Evolutionary conservation across 1,140 invertebrate species (phyloP), one percentile per base, ranked within the genome.

Genomic region (Pachypeltis micranthus): DNA sequence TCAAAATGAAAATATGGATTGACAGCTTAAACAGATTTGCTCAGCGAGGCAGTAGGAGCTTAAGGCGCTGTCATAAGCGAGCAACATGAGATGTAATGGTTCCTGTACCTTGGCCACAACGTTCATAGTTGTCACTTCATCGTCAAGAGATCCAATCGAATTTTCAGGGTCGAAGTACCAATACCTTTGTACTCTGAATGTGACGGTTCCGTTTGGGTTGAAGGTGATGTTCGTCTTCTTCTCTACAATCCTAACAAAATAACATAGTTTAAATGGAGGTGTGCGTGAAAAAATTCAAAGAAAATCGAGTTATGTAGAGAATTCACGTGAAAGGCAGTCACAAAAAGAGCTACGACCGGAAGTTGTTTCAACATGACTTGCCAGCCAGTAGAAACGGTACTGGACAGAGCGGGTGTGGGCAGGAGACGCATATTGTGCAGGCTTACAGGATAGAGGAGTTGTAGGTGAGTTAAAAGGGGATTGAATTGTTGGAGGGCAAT

Each of bases 51-150:
- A 10, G 16, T 39, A 10, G 16, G 7, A 16, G 16, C 31, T 16
- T 39, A 7, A 39, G 16, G 7, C 16, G 16, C 7, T 39, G 31
- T 16, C 7, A 39, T 39, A 7, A 39, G 16, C n/a, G 31, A 39
- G 16, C 31, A 10, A 39, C 31, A 10, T 7, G 16, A 16, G 31
- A 39, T 39, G 7, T 7, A 39, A 39, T 39, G 7, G 16, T 39
- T 10, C 7, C 31, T 39, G 31, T 71, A 93, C 90, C 73, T 90
- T 76, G 28, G 88, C 83, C 14, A 93, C 84, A 10, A 85, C 79
- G 73, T 96, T 95, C 0, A 94, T 72, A 2, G 88, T 90, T 0
- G 79, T 85, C 60, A 94, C 79, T 7, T 80, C 75, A 70, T 95
- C 90, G 44, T 80, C 74, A 16, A 95, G 77, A 4, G 77, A 77